phyloP scores from a whole-genome alignment of 1,140 invertebrate species.

The Ceratina australensis region DNA sequence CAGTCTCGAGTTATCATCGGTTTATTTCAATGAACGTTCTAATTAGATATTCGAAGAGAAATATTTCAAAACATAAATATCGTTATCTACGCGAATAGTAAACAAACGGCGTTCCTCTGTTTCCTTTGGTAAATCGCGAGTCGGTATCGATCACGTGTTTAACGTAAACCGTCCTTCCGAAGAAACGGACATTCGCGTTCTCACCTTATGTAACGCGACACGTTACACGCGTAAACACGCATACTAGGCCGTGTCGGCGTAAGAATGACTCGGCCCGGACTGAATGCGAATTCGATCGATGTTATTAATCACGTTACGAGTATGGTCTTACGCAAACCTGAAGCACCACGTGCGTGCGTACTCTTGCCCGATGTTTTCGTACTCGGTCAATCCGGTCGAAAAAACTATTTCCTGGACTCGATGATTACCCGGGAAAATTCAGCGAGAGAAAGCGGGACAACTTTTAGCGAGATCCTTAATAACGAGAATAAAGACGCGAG shows the following conservation, averaged over 20 bases:
- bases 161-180: not conserved
- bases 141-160: not conserved
- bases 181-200: not conserved
- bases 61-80: too few species aligned
- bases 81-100: too few species aligned
- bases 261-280: not conserved
- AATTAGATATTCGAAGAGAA: not conserved
- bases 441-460: too few species aligned
- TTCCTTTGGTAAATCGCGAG: not conserved
- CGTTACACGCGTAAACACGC: not conserved
- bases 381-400: too few species aligned
- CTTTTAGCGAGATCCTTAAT: too few species aligned
- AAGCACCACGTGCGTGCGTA: conserved; percentile 18
- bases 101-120: not conserved
- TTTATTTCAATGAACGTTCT: too few species aligned
- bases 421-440: too few species aligned
- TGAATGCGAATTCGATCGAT: conserved; percentile 27
- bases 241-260: not conserved
- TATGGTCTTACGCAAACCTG: conserved; percentile 14
- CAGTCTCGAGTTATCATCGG: too few species aligned
- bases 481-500: too few species aligned
- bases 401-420: too few species aligned
- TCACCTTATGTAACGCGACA: conserved; percentile 30
- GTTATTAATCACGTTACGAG: conserved; percentile 34
- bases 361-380: conserved; percentile 2